phyloP scores from a whole-genome alignment of 2,113 vertebrate species.

The Zonotrichia leucophrys region DNA sequence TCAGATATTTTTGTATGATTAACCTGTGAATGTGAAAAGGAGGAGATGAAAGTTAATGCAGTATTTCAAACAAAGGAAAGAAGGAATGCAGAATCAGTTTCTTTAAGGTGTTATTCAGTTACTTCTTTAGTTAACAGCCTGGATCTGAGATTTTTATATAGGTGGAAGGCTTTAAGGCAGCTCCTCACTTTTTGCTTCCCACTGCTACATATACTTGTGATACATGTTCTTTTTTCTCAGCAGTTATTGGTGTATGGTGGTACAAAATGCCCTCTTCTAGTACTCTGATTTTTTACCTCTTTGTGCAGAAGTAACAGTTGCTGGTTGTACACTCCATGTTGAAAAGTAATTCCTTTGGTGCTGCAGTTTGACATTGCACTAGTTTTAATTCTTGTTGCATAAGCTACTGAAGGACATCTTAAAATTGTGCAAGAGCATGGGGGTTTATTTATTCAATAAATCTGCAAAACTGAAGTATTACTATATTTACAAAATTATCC shows the following conservation, averaged over 20 bases:
- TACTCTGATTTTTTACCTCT: background rate
- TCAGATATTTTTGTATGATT: background rate
- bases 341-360: background rate
- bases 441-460: background rate
- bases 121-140: background rate
- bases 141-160: background rate
- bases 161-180: background rate
- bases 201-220: background rate
- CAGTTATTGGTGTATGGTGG: background rate
- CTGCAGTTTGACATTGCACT: background rate
- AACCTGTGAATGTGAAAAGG: background rate
- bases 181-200: background rate
- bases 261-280: background rate
- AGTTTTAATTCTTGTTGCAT: background rate
- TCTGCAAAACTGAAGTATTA: background rate
- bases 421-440: background rate
- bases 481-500: background rate
- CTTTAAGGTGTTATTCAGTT: background rate
- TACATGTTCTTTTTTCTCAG: background rate
- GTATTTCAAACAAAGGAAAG: background rate
- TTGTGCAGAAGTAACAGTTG: background rate
- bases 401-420: background rate
- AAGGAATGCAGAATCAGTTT: background rate
- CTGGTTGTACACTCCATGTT: background rate
- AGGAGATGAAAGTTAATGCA: background rate